Evolutionary conservation across 2,888 invertebrate species (phyloP).

Genomic region (Drosophila basisetae): DNA sequence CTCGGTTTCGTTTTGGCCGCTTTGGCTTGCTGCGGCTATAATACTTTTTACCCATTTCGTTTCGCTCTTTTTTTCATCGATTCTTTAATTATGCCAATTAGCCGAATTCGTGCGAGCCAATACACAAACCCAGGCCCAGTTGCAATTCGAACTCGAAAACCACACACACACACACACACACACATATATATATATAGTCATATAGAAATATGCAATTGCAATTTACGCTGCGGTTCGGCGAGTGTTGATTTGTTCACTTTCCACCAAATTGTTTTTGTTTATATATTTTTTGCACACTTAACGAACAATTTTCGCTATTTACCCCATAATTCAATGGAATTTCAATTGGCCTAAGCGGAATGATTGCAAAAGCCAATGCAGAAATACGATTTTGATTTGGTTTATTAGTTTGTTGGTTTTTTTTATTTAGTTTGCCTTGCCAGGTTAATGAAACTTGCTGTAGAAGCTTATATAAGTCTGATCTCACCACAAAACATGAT

Average conservation of each 20-base stretch:
- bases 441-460: slow-evolving; percentile 7
- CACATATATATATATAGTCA: too few relatives aligned
- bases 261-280: slow-evolving; percentile 19
- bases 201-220: slow-evolving; percentile 24
- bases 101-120: slow-evolving; percentile 62
- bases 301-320: slow-evolving; percentile 58
- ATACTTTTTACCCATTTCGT: slow-evolving; percentile 22
- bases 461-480: slow-evolving; percentile 14
- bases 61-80: slow-evolving; percentile 44
- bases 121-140: slow-evolving; percentile 19
- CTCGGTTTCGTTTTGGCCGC: slow-evolving; percentile 28
- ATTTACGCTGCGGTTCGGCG: slow-evolving; percentile 24
- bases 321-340: slow-evolving; percentile 49
- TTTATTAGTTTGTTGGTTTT: slow-evolving; percentile 5
- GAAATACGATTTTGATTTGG: slow-evolving; percentile 22
- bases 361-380: slow-evolving; percentile 19
- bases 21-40: slow-evolving; percentile 26
- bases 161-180: not conserved
- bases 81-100: slow-evolving; percentile 77
- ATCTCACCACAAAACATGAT: not conserved
- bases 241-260: slow-evolving; percentile 60
- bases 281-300: slow-evolving; percentile 37
- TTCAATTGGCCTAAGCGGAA: slow-evolving; percentile 3
- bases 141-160: slow-evolving; percentile 21
- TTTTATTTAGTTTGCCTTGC: not conserved